phyloP scores from a whole-genome alignment of 1,140 invertebrate species.

The Prorops nasuta region DNA sequence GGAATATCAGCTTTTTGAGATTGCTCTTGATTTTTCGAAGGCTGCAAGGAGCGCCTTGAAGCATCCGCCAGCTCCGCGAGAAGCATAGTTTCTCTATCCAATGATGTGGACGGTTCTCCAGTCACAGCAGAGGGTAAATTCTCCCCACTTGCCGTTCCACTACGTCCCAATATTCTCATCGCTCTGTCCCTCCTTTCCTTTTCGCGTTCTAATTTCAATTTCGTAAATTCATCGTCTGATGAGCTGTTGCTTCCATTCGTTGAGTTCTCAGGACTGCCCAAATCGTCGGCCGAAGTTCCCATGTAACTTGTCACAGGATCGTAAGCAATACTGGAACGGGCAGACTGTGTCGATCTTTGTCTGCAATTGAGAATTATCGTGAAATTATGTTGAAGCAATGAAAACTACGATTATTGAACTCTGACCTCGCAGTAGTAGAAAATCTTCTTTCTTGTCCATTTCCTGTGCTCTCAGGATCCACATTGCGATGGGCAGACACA shows the following conservation, averaged over 20 bases:
- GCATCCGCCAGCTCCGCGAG: slow-evolving; percentile 32
- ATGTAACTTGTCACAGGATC: slow-evolving; percentile 22
- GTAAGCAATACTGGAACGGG: slow-evolving; percentile 23
- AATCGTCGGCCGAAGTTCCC: slow-evolving; percentile 16
- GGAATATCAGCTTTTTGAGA: too few species aligned
- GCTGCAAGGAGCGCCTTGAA: slow-evolving; percentile 27
- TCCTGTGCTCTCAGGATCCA: too few species aligned
- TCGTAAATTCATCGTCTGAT: slow-evolving; percentile 56
- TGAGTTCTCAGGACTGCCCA: slow-evolving; percentile 23
- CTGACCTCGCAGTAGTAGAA: too few species aligned
- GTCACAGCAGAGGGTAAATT: slow-evolving; percentile 1
- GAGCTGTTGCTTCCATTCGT: slow-evolving; percentile 17
- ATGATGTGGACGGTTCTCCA: slow-evolving; percentile 9
- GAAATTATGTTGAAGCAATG: too few species aligned
- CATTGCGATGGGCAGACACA: slow-evolving; percentile 4
- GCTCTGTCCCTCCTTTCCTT: slow-evolving; percentile 53
- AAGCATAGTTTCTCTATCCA: slow-evolving; percentile 33
- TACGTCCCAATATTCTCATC: slow-evolving; percentile 52
- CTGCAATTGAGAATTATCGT: too few species aligned
- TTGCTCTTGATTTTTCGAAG: too few species aligned
- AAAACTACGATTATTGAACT: too few species aligned
- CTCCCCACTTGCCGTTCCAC: slow-evolving; percentile 41
- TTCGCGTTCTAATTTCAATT: slow-evolving; percentile 54
- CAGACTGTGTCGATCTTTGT: slow-evolving; percentile 22
- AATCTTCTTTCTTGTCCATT: too few species aligned